Evolutionary conservation across 1,140 invertebrate genomes (phyloP).

Genomic region (Battus philenor): DNA sequence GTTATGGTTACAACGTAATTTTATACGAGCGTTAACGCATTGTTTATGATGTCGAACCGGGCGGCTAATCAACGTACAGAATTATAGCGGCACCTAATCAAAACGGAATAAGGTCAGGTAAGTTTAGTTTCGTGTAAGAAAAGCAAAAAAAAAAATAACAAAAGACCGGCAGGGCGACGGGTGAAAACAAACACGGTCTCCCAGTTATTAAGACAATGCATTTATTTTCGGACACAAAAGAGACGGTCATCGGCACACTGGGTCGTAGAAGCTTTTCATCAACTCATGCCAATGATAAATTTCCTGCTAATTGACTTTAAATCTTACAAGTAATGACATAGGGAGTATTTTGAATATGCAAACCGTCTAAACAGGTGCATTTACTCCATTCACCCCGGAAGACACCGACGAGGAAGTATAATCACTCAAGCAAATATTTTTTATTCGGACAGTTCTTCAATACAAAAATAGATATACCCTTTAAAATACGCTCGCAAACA

Average conservation of each 20-base stretch:
- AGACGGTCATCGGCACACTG: slow-evolving; percentile 18
- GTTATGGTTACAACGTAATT: not conserved
- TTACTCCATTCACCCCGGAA: slow-evolving; percentile 19
- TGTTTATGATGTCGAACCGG: slow-evolving; percentile 1
- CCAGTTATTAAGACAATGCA: slow-evolving; percentile 27
- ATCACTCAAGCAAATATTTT: slow-evolving; percentile 22
- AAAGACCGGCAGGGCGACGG: slow-evolving; percentile 15
- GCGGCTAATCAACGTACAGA: slow-evolving; percentile 1
- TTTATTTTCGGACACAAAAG: slow-evolving; percentile 26
- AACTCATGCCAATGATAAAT: slow-evolving; percentile 8
- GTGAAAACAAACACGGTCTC: slow-evolving; percentile 15
- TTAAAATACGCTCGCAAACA: too few relatives aligned
- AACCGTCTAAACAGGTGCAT: slow-evolving; percentile 10
- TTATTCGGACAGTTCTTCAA: too few relatives aligned
- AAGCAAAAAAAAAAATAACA: too few relatives aligned
- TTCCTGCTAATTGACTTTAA: slow-evolving; percentile 5
- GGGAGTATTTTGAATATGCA: not conserved
- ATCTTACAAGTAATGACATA: slow-evolving; percentile 6
- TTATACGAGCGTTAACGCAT: slow-evolving; percentile 3
- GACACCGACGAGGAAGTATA: slow-evolving; percentile 26
- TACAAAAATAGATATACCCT: too few relatives aligned
- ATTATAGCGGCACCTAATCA: slow-evolving; percentile 11
- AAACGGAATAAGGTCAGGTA: slow-evolving; percentile 12
- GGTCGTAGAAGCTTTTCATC: slow-evolving; percentile 25
- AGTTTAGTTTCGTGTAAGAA: slow-evolving; percentile 19